These are phyloP conservation scores for Nothoprocta pentlandii DNA, from an alignment of 2,113 vertebrate genomes.

Conservation along the genomic window DNA sequence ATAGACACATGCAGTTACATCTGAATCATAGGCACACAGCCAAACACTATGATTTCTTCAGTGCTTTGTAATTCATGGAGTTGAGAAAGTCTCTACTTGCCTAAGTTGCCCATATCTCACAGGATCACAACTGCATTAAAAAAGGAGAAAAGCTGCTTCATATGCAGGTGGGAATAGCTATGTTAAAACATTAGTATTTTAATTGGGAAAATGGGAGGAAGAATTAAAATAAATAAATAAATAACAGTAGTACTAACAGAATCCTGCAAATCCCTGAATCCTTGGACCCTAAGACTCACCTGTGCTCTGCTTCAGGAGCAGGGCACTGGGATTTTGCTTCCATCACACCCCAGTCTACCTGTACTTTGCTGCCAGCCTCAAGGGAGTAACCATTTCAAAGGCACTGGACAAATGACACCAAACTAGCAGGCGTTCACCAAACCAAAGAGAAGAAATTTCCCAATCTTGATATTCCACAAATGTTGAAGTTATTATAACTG, in stretches of 20 bases:
- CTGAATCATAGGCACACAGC: background rate
- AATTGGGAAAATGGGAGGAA: background rate
- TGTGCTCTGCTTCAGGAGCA: background rate
- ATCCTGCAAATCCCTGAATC: no score
- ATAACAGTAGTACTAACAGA: no score
- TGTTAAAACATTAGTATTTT: background rate
- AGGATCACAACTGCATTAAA: background rate
- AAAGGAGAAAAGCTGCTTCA: background rate
- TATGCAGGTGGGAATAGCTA: background rate
- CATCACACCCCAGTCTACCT: background rate
- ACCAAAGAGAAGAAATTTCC: background rate
- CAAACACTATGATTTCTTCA: background rate
- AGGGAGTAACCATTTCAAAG: background rate
- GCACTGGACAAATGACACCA: background rate
- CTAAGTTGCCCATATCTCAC: background rate
- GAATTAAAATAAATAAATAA: background rate
- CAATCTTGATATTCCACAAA: background rate
- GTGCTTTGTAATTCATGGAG: background rate
- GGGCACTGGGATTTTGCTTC: background rate
- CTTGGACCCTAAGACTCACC: background rate
- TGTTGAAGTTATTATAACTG: background rate
- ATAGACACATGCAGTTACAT: constrained; percentile 15
- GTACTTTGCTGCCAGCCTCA: background rate
- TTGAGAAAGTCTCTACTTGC: background rate
- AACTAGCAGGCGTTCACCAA: background rate